Conservation (phyloP, 2,888 invertebrate genomes). For the Esperia sulphurella region DNA sequence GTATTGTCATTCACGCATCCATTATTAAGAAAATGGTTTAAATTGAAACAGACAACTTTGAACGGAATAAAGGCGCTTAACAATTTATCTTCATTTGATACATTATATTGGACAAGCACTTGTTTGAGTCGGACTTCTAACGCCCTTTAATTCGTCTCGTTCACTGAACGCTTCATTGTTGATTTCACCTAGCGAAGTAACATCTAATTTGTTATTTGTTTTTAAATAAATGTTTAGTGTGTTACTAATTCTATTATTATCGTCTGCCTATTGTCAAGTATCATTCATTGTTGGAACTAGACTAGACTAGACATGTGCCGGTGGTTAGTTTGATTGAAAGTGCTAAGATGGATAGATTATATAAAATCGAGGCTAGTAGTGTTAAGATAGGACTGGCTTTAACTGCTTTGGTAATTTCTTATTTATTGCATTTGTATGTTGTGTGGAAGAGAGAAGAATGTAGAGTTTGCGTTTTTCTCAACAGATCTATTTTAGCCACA, state of each 20-base stretch:
- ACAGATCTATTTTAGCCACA: no score
- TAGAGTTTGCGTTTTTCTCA: no score
- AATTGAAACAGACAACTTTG: no score
- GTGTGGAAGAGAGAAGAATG: no score
- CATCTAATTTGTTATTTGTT: neutral
- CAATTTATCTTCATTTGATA: no score
- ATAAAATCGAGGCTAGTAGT: constrained; percentile 22
- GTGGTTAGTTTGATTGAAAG: neutral
- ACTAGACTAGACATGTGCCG: neutral
- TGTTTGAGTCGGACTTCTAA: neutral
- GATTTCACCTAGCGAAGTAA: neutral
- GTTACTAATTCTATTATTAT: neutral
- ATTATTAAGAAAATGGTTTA: no score
- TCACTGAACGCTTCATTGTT: neutral
- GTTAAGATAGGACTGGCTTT: constrained; percentile 38
- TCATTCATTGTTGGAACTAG: constrained; percentile 2
- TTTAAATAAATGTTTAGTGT: neutral
- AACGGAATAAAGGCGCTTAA: no score
- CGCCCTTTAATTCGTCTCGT: neutral
- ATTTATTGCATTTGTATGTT: neutral
- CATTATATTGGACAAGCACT: no score
- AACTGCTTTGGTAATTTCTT: constrained; percentile 31
- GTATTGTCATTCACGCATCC: no score
- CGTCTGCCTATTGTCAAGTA: neutral
- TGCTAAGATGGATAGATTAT: constrained; percentile 25